Percentiles rank a stretch among this genome's conserved stretches.
These are phyloP conservation scores for Trochalopteron elliotii DNA, from an alignment of 2,113 vertebrate species.

Conservation along the genomic window DNA sequence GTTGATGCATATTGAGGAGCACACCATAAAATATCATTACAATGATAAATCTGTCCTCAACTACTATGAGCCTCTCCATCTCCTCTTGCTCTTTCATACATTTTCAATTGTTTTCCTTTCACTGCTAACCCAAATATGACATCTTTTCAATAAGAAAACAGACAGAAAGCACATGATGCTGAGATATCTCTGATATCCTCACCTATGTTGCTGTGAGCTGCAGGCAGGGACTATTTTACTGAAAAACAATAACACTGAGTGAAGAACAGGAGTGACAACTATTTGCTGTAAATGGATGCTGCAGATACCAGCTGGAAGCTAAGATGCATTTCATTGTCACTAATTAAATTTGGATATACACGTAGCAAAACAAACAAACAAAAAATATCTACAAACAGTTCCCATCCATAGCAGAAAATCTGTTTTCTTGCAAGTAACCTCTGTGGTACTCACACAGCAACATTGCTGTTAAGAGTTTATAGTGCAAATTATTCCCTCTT, in stretches of 20 bases:
- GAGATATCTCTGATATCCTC: not conserved
- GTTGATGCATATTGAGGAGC: slow-evolving; percentile 8
- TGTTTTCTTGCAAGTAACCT: not conserved
- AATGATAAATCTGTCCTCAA: not conserved
- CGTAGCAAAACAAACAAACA: not conserved
- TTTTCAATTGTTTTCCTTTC: not conserved
- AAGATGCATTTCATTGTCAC: not conserved
- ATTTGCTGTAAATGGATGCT: not conserved
- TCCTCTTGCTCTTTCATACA: not conserved
- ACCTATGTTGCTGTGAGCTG: not conserved
- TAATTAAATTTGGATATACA: not conserved
- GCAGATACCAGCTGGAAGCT: not conserved
- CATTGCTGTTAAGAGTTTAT: not conserved
- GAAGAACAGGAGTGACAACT: not conserved
- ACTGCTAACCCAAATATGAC: not conserved
- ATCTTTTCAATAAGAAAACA: not conserved
- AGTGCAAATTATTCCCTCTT: not conserved
- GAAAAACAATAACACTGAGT: not conserved
- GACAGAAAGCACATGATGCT: not conserved
- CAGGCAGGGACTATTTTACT: not conserved
- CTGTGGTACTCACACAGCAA: not conserved
- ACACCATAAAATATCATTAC: slow-evolving; percentile 14
- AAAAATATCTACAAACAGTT: not conserved
- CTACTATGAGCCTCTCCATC: not conserved
- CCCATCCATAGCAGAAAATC: not conserved